A percentile compares a stretch with the other conserved stretches of the same genome.
Conservation (phyloP, 2,888 invertebrate genomes). For the Stenurella melanura region DNA sequence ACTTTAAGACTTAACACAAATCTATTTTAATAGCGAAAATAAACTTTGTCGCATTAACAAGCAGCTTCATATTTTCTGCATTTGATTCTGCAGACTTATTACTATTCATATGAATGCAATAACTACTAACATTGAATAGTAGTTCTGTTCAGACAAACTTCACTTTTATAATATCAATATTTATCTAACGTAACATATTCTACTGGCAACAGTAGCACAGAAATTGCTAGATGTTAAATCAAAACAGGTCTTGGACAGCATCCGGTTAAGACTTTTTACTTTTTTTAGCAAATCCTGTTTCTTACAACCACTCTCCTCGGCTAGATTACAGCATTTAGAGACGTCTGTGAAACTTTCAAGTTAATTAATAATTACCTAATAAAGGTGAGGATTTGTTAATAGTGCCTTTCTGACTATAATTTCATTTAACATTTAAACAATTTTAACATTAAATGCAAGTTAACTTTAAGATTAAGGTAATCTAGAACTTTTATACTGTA, state of each 20-base stretch:
- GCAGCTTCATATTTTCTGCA: background rate
- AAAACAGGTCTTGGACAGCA: conserved; percentile 51
- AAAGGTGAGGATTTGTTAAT: conserved; percentile 9
- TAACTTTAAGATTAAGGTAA: background rate
- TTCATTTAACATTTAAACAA: background rate
- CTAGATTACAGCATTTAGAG: conserved; percentile 14
- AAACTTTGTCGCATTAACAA: too few species aligned
- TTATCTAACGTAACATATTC: conserved; percentile 16
- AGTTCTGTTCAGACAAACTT: background rate
- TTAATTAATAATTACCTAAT: background rate
- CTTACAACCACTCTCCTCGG: conserved; percentile 41
- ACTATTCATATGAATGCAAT: background rate
- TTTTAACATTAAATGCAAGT: background rate
- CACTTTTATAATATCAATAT: background rate
- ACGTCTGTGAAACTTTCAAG: background rate
- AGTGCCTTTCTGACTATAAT: background rate
- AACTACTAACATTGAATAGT: background rate
- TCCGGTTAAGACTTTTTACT: conserved; percentile 50
- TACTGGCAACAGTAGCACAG: conserved; percentile 38
- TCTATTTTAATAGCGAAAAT: too few species aligned
- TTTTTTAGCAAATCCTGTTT: conserved; percentile 50
- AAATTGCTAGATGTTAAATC: conserved; percentile 38
- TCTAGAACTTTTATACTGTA: too few species aligned
- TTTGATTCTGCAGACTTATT: background rate
- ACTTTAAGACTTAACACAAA: too few species aligned